Conservation (phyloP, 2,113 vertebrate species). For the Vombatus ursinus region DNA sequence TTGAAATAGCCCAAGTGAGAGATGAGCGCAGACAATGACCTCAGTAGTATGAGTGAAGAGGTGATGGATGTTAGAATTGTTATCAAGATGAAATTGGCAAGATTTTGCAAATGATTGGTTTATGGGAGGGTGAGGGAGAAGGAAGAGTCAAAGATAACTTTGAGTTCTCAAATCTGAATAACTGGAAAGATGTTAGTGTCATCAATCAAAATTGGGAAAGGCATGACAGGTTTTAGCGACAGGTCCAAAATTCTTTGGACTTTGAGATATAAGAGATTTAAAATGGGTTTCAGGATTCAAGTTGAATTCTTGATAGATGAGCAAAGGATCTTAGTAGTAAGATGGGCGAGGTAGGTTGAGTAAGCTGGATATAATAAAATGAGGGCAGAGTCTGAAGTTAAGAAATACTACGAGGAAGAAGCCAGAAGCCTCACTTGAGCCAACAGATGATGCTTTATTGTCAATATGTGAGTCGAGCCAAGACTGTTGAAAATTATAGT, state of each 20-base stretch:
- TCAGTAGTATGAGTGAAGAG: not conserved
- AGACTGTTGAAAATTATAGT: conserved; percentile 51
- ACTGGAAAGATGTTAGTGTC: not conserved
- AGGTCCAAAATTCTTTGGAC: not conserved
- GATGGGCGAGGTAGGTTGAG: not conserved
- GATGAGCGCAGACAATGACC: not conserved
- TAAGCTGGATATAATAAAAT: conserved; percentile 31
- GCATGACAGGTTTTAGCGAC: not conserved
- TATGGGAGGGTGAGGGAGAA: not conserved
- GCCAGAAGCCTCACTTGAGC: not conserved
- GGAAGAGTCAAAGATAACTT: not conserved
- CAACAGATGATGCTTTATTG: not conserved
- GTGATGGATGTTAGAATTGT: not conserved
- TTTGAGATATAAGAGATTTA: not conserved
- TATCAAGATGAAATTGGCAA: not conserved
- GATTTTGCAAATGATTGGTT: not conserved
- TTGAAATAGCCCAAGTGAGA: not conserved
- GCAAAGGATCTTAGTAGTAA: not conserved
- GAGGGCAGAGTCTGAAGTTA: not conserved
- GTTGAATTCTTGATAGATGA: not conserved
- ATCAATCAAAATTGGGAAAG: not conserved
- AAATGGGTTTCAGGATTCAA: not conserved
- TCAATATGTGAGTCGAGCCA: conserved; percentile 53
- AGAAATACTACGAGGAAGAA: not conserved
- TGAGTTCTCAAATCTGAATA: not conserved